Conservation (phyloP, 2,797 vertebrate species). For the Sebastes variabilis region DNA sequence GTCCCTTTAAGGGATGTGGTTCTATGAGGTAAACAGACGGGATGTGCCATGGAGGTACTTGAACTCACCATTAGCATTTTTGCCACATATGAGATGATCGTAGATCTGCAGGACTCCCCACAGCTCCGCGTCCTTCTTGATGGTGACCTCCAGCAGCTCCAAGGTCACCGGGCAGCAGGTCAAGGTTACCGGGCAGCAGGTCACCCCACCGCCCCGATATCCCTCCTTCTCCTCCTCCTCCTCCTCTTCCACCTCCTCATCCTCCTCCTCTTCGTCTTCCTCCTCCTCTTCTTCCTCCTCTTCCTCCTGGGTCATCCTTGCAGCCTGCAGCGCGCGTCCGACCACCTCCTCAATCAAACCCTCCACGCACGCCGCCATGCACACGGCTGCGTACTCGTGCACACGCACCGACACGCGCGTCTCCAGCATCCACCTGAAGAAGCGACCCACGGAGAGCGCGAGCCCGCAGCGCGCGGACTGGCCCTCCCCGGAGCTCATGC, state of each 20-base stretch:
- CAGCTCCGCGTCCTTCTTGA: slow-evolving; percentile 91
- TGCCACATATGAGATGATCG: slow-evolving; percentile 92
- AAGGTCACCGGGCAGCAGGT: slow-evolving; percentile 75
- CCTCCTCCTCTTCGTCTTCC: background rate
- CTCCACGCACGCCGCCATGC: slow-evolving; percentile 89
- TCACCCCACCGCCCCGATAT: no score
- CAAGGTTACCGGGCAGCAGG: no score
- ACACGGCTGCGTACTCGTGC: slow-evolving; percentile 92
- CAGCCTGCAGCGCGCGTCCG: slow-evolving; percentile 78
- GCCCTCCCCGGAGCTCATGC: slow-evolving; percentile 92
- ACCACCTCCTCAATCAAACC: slow-evolving; percentile 88
- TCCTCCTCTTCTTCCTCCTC: background rate
- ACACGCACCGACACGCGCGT: slow-evolving; percentile 92
- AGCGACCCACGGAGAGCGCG: slow-evolving; percentile 89
- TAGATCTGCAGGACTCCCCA: slow-evolving; percentile 91
- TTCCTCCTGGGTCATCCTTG: slow-evolving; percentile 59
- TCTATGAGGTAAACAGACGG: no score
- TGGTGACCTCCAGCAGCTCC: slow-evolving; percentile 86
- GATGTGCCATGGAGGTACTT: background rate
- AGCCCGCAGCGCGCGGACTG: slow-evolving; percentile 90
- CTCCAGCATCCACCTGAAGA: slow-evolving; percentile 98
- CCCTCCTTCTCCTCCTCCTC: no score
- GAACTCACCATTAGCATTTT: slow-evolving; percentile 90
- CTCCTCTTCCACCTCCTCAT: background rate
- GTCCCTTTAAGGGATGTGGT: no score